A percentile compares a stretch with the other conserved stretches of the same genome.
phyloP scores from a whole-genome alignment of 2,888 invertebrate genomes.

The Ophion ellenae region DNA sequence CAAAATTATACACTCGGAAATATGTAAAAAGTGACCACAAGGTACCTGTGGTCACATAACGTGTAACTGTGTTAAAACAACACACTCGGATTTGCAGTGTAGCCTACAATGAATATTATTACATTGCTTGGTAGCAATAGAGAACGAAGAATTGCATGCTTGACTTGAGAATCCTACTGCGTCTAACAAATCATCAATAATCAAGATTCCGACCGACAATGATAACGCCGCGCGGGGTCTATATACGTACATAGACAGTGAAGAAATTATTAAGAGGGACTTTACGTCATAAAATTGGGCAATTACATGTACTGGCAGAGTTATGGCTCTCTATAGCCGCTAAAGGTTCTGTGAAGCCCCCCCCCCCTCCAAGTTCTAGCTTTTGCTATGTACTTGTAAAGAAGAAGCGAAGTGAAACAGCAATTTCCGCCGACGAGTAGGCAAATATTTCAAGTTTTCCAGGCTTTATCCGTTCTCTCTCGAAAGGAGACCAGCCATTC shows the following conservation, averaged over 20 bases:
- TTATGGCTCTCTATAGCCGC: slow-evolving; percentile 35
- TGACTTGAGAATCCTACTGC: neutral
- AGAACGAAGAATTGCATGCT: neutral
- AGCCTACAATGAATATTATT: slow-evolving; percentile 41
- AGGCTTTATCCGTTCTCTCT: neutral
- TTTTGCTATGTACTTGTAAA: slow-evolving; percentile 15
- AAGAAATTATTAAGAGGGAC: slow-evolving; percentile 35
- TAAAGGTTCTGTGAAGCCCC: slow-evolving; percentile 2
- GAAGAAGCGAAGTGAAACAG: slow-evolving; percentile 49
- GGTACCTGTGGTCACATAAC: too few species aligned
- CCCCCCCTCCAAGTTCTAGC: slow-evolving; percentile 5
- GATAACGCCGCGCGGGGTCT: neutral
- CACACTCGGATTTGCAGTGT: neutral
- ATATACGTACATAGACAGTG: neutral
- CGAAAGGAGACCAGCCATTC: slow-evolving; percentile 37
- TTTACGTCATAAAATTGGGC: slow-evolving; percentile 42
- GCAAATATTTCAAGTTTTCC: slow-evolving; percentile 55
- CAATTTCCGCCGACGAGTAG: slow-evolving; percentile 21
- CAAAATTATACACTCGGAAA: too few species aligned
- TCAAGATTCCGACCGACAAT: neutral
- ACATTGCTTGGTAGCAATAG: slow-evolving; percentile 17
- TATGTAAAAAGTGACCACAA: too few species aligned
- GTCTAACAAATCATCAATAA: neutral
- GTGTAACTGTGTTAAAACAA: too few species aligned
- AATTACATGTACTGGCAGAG: slow-evolving; percentile 39